Percentiles rank a stretch among this genome's conserved stretches.
phyloP scores from a whole-genome alignment of 2,113 vertebrate species.

The Morphnarchus princeps region DNA sequence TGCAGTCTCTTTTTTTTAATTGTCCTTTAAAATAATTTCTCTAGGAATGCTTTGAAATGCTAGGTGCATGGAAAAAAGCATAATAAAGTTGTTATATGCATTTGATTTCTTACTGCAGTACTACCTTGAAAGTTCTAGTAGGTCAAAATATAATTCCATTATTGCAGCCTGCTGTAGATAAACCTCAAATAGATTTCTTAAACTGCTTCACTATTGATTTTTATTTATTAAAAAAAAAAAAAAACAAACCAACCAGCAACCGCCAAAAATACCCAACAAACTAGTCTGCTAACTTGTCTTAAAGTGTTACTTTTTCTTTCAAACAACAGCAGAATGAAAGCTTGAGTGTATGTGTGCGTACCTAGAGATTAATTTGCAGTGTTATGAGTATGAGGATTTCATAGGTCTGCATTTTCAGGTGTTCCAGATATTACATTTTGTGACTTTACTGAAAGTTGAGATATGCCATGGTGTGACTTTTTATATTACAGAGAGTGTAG shows the following conservation, averaged over 20 bases:
- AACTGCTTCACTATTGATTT: not conserved
- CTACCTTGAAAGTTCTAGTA: not conserved
- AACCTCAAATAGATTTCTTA: not conserved
- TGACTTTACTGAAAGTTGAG: not conserved
- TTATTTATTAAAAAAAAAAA: not conserved
- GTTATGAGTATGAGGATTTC: not conserved
- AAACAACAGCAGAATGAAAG: not conserved
- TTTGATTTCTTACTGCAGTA: not conserved
- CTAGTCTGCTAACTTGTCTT: not conserved
- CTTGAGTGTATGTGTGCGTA: not conserved
- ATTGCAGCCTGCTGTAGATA: not conserved
- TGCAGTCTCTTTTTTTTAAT: not conserved
- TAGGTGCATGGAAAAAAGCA: not conserved
- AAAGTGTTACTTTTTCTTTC: not conserved
- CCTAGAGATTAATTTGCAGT: not conserved
- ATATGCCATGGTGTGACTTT: not conserved
- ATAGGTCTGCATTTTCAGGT: not conserved
- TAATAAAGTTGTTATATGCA: not conserved
- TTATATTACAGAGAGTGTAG: not conserved
- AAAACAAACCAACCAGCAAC: not conserved
- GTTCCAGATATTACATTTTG: not conserved
- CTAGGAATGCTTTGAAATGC: not conserved
- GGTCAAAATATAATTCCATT: not conserved
- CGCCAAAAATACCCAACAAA: not conserved
- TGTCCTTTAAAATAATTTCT: not conserved